Percentiles rank a stretch among this genome's conserved stretches.
phyloP scores from a whole-genome alignment of 2,113 vertebrate species.

The Corvus hawaiiensis region DNA sequence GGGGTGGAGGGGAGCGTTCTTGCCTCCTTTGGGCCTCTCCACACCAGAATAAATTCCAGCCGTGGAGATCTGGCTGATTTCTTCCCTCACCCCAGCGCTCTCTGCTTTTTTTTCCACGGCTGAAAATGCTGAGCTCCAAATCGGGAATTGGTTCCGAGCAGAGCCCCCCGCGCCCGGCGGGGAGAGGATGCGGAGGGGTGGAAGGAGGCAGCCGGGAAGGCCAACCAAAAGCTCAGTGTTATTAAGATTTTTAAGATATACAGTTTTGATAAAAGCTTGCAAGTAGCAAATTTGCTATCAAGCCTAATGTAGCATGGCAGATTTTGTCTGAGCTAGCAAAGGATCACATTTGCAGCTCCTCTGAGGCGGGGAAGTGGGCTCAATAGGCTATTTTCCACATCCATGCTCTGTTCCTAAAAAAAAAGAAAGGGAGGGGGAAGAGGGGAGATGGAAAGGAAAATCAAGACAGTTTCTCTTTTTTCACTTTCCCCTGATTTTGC shows the following conservation, averaged over 20 bases:
- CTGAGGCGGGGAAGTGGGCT: constrained; percentile 67
- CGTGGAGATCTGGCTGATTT: not conserved
- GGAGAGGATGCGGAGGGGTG: not conserved
- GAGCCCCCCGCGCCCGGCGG: constrained; percentile 1
- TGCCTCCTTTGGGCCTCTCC: not conserved
- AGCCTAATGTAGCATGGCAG: constrained; percentile 77
- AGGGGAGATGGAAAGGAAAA: not conserved
- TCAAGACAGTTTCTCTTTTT: not conserved
- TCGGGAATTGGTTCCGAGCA: constrained; percentile 67
- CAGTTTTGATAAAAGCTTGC: constrained; percentile 79
- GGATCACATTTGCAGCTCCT: constrained; percentile 74
- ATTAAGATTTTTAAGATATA: constrained; percentile 76
- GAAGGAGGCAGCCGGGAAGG: not conserved
- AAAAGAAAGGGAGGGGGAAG: not conserved
- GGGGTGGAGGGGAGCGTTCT: not conserved
- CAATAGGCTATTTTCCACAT: constrained; percentile 73
- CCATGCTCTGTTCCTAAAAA: constrained; percentile 43
- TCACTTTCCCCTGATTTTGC: constrained; percentile 2
- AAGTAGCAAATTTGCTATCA: constrained; percentile 75
- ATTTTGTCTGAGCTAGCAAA: constrained; percentile 77
- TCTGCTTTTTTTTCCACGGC: fast-evolving
- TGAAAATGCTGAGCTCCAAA: constrained; percentile 65
- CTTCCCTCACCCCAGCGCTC: not conserved
- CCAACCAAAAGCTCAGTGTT: constrained; percentile 40
- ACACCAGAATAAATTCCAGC: not conserved